Evolutionary conservation across 2,888 invertebrate species (phyloP).

Genomic region (Stomorhina lunata): DNA sequence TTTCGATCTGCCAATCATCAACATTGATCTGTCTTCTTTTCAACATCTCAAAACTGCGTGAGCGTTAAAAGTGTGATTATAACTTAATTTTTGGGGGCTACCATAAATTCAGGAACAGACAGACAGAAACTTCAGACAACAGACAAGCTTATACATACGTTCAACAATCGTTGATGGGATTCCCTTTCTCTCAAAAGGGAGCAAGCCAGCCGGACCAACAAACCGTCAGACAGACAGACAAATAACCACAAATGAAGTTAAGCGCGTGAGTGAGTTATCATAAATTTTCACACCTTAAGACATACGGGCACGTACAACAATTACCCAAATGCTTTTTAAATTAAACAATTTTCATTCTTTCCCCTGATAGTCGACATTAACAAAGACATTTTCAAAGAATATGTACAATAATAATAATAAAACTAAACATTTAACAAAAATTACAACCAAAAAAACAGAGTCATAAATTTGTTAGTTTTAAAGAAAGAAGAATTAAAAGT

Average conservation of each 20-base stretch:
- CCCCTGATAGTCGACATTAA: slow-evolving; percentile 6
- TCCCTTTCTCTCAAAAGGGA: slow-evolving; percentile 29
- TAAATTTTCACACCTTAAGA: slow-evolving; percentile 66
- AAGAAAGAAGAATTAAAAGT: not conserved
- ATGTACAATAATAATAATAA: slow-evolving; percentile 27
- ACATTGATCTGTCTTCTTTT: not conserved
- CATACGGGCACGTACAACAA: slow-evolving; percentile 58
- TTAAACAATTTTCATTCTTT: slow-evolving; percentile 4
- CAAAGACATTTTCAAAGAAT: slow-evolving; percentile 50
- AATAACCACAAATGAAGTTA: no score
- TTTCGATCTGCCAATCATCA: not conserved
- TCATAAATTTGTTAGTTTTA: slow-evolving; percentile 54
- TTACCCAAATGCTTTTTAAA: slow-evolving; percentile 30
- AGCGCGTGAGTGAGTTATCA: slow-evolving; percentile 35
- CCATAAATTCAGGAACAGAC: slow-evolving; percentile 46
- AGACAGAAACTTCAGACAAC: not conserved
- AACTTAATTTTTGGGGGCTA: slow-evolving; percentile 51
- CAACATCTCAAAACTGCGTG: slow-evolving; percentile 32
- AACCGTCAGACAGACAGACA: not conserved
- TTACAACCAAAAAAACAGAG: slow-evolving; percentile 25
- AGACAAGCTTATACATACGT: not conserved
- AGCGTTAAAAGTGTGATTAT: slow-evolving; percentile 51
- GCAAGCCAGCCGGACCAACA: not conserved
- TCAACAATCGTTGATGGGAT: slow-evolving; percentile 10
- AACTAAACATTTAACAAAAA: slow-evolving; percentile 42